Conservation (phyloP, 64 coral and sea anemone genomes). For the Actinia tenebrosa region DNA sequence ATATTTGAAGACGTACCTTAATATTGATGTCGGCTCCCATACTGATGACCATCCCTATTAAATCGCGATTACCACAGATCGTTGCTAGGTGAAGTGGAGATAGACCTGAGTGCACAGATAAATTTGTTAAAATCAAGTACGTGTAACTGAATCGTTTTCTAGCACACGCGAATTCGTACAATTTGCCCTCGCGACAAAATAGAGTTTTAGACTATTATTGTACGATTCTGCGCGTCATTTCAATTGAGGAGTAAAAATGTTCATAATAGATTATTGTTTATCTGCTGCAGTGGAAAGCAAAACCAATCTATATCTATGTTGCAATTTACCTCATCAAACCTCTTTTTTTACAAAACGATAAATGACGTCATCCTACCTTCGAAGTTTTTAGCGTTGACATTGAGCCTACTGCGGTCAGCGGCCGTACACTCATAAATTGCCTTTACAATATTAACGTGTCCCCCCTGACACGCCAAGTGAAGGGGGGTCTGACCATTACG, state of each 20-base stretch:
- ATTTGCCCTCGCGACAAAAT: too few species aligned
- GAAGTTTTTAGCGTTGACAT: conserved; percentile 49
- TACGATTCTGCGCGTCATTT: too few species aligned
- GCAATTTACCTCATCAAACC: too few species aligned
- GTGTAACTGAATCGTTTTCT: too few species aligned
- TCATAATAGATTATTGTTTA: too few species aligned
- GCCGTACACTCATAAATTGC: conserved; percentile 50
- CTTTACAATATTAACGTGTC: conserved; percentile 44
- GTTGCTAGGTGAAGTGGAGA: conserved; percentile 63
- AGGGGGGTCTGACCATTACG: conserved; percentile 86
- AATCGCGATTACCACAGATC: conserved; percentile 44
- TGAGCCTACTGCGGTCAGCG: conserved; percentile 12
- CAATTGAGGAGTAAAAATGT: too few species aligned
- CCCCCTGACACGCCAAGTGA: conserved; percentile 73
- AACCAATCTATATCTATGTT: too few species aligned
- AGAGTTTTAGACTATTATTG: too few species aligned
- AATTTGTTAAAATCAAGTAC: not conserved
- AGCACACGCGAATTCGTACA: too few species aligned
- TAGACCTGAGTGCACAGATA: conserved; percentile 32
- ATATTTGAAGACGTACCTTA: conserved; percentile 19
- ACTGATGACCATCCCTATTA: conserved; percentile 48
- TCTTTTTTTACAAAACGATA: too few species aligned
- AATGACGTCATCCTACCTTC: conserved; percentile 34
- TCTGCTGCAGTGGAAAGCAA: too few species aligned
- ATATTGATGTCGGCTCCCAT: conserved; percentile 73